phyloP scores from a whole-genome alignment of 2,113 vertebrate genomes.

The Neogale vison region DNA sequence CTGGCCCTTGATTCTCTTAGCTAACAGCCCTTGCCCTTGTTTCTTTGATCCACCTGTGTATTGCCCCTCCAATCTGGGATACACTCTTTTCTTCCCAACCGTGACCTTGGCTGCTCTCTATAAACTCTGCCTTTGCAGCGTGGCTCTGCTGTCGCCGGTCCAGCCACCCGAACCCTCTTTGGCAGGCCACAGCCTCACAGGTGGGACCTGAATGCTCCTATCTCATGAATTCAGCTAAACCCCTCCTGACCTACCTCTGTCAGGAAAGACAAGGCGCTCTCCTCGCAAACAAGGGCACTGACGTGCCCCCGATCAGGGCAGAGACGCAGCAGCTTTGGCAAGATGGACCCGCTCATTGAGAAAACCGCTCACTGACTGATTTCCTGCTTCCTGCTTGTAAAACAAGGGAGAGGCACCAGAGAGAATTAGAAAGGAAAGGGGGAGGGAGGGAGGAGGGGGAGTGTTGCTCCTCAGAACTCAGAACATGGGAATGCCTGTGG shows the following conservation, averaged over 20 bases:
- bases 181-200: not conserved
- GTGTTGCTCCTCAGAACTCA: slow-evolving; percentile 62
- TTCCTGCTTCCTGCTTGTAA: not conserved
- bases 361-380: not conserved
- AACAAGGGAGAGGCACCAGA: not conserved
- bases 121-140: not conserved
- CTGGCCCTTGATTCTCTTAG: not conserved
- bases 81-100: not conserved
- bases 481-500: slow-evolving; percentile 71
- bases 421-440: not conserved
- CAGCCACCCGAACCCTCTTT: not conserved
- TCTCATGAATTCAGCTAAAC: not conserved
- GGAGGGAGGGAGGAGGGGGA: not conserved
- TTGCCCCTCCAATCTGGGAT: not conserved
- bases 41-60: not conserved
- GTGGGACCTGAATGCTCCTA: not conserved
- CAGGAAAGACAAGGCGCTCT: not conserved
- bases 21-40: too few species aligned
- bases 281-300: not conserved
- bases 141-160: not conserved
- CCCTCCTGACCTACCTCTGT: not conserved
- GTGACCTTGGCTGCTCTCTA: slow-evolving; percentile 50
- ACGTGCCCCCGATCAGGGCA: not conserved
- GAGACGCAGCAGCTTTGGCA: accelerated
- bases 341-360: not conserved